A percentile compares a stretch with the other conserved stretches of the same genome.
Evolutionary conservation across 2,888 invertebrate species (phyloP).

Genomic region (Drosophila antonietae): DNA sequence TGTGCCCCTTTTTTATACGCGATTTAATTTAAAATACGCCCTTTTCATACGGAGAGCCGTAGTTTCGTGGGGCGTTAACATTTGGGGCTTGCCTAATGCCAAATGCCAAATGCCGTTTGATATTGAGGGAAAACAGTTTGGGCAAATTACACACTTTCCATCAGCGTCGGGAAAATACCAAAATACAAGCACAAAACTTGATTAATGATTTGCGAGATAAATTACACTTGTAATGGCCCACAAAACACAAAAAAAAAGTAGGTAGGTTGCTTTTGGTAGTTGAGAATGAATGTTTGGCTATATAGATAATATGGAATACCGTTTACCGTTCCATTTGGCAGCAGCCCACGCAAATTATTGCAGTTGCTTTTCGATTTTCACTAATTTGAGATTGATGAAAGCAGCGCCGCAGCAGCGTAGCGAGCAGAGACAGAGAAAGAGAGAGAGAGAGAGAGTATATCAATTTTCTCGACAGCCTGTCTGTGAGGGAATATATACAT

Average conservation of each 20-base stretch:
- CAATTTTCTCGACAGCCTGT: constrained; percentile 59
- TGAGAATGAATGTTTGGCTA: constrained; percentile 46
- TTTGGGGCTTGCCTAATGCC: constrained; percentile 34
- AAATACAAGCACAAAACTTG: constrained; percentile 46
- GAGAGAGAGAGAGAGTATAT: constrained; percentile 39
- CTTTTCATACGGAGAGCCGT: constrained; percentile 60
- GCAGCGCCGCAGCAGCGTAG: constrained; percentile 48
- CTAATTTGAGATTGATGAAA: constrained; percentile 80
- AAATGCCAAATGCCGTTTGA: constrained; percentile 52
- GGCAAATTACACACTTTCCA: constrained; percentile 35
- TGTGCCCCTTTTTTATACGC: constrained; percentile 56
- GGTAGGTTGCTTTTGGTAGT: constrained; percentile 26
- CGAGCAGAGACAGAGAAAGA: neutral
- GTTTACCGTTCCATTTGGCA: constrained; percentile 40
- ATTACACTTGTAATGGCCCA: constrained; percentile 77
- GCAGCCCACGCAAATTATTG: constrained; percentile 70
- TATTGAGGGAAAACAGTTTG: constrained; percentile 28
- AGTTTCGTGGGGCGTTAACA: constrained; percentile 60
- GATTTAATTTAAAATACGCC: constrained; percentile 70
- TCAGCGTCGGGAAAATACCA: constrained; percentile 22
- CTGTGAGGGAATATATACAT: constrained; percentile 26
- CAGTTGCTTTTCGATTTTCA: constrained; percentile 70
- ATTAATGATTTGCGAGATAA: constrained; percentile 79
- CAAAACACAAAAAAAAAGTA: neutral
- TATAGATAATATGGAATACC: constrained; percentile 53